A percentile compares a stretch with the other conserved stretches of the same genome.
Evolutionary conservation across 2,888 invertebrate species (phyloP).

Genomic region (Pandemis heparana): DNA sequence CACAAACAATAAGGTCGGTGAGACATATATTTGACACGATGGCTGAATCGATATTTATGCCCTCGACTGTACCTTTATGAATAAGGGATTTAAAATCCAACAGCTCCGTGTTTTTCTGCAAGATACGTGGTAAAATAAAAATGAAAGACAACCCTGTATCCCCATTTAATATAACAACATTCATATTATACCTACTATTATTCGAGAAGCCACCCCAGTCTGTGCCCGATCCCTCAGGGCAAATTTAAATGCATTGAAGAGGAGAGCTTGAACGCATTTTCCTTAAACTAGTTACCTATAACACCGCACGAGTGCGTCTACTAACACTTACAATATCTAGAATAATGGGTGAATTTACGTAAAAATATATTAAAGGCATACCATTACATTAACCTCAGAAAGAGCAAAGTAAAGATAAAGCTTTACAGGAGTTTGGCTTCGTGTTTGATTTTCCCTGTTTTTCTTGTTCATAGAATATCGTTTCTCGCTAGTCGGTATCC

Average conservation of each 20-base stretch:
- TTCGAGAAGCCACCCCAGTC: constrained; percentile 3
- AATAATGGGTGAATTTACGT: constrained; percentile 32
- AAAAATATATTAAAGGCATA: constrained; percentile 18
- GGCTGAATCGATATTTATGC: no score
- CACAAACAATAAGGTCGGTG: no score
- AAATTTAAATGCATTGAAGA: constrained; percentile 50
- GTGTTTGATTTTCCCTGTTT: no score
- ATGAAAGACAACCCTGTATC: background rate
- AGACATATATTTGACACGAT: no score
- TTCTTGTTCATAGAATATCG: background rate
- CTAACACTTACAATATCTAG: background rate
- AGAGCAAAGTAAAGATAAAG: background rate
- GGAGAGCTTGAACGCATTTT: constrained; percentile 30
- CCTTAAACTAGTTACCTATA: constrained; percentile 31
- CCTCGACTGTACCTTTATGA: no score
- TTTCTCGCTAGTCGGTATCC: no score
- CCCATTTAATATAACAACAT: constrained; percentile 22
- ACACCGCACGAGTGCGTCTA: constrained; percentile 30
- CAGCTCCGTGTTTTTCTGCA: background rate
- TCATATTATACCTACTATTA: background rate
- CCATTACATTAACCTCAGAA: constrained; percentile 2
- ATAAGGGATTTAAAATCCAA: no score
- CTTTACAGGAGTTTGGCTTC: background rate
- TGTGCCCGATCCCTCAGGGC: constrained; percentile 17
- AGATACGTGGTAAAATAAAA: background rate